Evolutionary conservation across 2,113 vertebrate species (phyloP).

Genomic region (Phrynocephalus versicolor): DNA sequence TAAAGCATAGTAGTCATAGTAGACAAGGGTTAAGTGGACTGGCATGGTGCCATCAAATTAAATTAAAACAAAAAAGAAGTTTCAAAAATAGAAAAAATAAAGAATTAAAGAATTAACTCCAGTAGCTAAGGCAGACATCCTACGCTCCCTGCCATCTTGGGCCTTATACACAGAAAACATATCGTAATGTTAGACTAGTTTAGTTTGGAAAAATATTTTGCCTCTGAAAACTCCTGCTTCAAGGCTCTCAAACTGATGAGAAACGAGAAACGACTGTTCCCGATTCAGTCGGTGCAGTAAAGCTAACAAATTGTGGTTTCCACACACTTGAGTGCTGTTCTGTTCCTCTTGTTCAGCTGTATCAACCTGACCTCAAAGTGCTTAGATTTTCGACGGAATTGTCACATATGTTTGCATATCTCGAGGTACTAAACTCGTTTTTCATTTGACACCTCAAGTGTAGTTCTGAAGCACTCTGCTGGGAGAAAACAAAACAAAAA

Average conservation of each 20-base stretch:
- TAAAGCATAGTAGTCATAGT: too few species aligned
- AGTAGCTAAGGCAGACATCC: too few species aligned
- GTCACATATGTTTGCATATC: constrained; percentile 21
- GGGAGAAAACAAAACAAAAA: background rate
- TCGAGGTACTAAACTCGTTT: constrained; percentile 36
- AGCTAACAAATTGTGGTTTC: constrained; percentile 48
- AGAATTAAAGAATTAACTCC: too few species aligned
- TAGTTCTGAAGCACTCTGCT: constrained; percentile 12
- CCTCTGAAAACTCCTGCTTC: background rate
- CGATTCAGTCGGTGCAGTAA: constrained; percentile 23
- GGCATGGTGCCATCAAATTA: too few species aligned
- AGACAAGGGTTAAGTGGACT: too few species aligned
- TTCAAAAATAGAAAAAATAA: too few species aligned
- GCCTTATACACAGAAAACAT: too few species aligned
- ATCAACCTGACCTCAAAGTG: constrained; percentile 57
- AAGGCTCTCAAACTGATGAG: constrained; percentile 23
- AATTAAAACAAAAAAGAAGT: too few species aligned
- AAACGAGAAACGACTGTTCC: constrained; percentile 14
- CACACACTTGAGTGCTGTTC: constrained; percentile 32
- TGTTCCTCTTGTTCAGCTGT: constrained; percentile 49
- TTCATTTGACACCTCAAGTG: background rate
- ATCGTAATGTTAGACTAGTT: background rate
- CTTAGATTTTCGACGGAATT: constrained; percentile 49
- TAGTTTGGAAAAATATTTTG: background rate
- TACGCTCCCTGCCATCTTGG: too few species aligned